Base-by-base conservation (phyloP, 2,888 invertebrate species). In the Hypomecis punctinalis region DNA sequence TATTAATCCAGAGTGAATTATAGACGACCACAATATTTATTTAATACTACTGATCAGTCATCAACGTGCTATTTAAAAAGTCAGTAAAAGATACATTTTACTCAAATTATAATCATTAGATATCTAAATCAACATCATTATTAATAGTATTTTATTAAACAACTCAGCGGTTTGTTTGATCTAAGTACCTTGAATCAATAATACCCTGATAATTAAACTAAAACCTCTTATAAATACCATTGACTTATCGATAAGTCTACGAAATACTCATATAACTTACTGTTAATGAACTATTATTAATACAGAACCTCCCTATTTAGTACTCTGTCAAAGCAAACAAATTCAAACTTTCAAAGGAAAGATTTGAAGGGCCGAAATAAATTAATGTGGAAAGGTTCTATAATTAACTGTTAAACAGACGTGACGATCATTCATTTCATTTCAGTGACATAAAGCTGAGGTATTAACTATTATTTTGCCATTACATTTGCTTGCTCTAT, bases 391-490 rank as follows among this genome's bases (percentile, higher is more conserved):
- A 54, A 70, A 49, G 42, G 68, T 73, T 63, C 68, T 46, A 47
- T 46, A 39, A 9, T 5, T 63, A 63, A 58, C 71, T 60, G 64
- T 67, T 68, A 73, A 68, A 57, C 49, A 66, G 70, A 68, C 66
- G 61, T 61, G 61, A 56, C 56, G 37, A 57, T 68, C 68, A 70
- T 71, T 71, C 60, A 67, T 71, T 69, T 68, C 58, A 61, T 67
- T 70, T 67, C 61, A 55, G 66, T 68, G 68, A 68, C 68, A 70
- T 64, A 54, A 35, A 67, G 61, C 66, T 63, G 56, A 63, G 46
- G 60, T 60, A 62, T 64, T 65, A 68, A 66, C 62, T 55, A 63
- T 56, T 55, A 59, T 57, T 54, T 36, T 58, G 52, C 56, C 58
- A 62, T 23, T 8, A 46, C 9, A 40, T 36, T 43, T 54, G 46